These are phyloP conservation scores for Macaria notata DNA, from an alignment of 2,888 invertebrate species.

Conservation along the genomic window DNA sequence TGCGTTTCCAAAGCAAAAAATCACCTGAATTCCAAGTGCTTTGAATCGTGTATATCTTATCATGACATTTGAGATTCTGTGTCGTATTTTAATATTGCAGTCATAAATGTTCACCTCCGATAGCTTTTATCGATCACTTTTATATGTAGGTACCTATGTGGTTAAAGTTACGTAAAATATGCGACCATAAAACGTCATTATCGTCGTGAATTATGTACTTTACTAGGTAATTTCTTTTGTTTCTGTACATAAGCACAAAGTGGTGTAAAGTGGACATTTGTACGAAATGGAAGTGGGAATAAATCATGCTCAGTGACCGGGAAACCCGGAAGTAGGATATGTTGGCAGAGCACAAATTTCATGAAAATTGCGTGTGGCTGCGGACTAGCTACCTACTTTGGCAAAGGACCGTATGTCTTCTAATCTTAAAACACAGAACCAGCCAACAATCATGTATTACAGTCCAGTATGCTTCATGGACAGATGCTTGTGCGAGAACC, in stretches of 20 bases:
- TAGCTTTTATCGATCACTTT: conserved; percentile 26
- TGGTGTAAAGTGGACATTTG: no score
- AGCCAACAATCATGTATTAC: no score
- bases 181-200: conserved; percentile 11
- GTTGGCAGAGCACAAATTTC: no score
- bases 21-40: conserved; percentile 10
- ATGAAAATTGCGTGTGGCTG: no score
- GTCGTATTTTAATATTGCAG: conserved; percentile 29
- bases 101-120: conserved; percentile 30
- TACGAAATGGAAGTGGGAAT: no score
- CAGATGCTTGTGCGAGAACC: no score
- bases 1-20: conserved; percentile 6
- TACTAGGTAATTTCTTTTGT: not conserved
- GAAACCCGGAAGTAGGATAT: no score
- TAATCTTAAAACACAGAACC: no score
- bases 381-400: no score
- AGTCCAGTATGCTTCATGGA: no score
- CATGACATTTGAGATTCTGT: conserved; percentile 29
- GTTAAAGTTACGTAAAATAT: conserved; percentile 18
- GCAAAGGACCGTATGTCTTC: not conserved
- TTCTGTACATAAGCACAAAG: no score
- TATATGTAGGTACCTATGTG: conserved; percentile 1
- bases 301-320: no score
- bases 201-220: not conserved
- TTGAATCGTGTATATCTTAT: conserved; percentile 28